Percentiles rank a stretch among this genome's conserved stretches.
Conservation (phyloP, 1,140 invertebrate species). For the Stenopsyche tienmushanensis region DNA sequence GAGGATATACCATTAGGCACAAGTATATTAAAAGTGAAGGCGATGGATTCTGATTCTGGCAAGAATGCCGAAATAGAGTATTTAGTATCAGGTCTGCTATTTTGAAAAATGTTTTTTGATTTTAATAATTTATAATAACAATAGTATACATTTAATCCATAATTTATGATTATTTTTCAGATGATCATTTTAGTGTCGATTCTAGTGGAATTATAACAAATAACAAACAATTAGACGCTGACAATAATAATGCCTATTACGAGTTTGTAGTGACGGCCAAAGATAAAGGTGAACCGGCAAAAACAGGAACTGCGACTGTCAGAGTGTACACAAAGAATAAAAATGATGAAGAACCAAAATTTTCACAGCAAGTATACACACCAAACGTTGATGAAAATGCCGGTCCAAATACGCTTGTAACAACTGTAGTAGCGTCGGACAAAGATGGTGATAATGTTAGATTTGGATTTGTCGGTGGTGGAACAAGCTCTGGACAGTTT, state of each 20-base stretch:
- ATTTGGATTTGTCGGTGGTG: constrained; percentile 90
- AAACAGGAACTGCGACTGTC: constrained; percentile 89
- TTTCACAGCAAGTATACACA: constrained; percentile 94
- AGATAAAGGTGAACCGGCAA: constrained; percentile 89
- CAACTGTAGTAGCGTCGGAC: constrained; percentile 91
- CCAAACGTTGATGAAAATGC: constrained; percentile 96
- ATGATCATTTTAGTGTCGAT: constrained; percentile 92
- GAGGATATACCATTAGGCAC: constrained; percentile 91
- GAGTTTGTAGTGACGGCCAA: constrained; percentile 90
- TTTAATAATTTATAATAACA: neutral
- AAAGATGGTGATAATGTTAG: constrained; percentile 94
- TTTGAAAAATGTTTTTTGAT: neutral
- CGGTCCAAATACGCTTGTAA: constrained; percentile 89
- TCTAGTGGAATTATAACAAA: constrained; percentile 88
- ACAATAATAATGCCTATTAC: constrained; percentile 95
- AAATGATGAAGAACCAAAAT: constrained; percentile 95
- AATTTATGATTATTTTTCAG: no score
- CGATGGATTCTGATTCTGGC: constrained; percentile 89
- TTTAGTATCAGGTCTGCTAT: constrained; percentile 65
- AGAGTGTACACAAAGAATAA: constrained; percentile 94
- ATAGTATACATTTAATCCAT: constrained; percentile 12
- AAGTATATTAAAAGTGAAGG: constrained; percentile 88
- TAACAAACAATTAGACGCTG: constrained; percentile 90
- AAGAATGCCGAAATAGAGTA: constrained; percentile 93
- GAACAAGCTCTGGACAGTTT: constrained; percentile 86